Percentiles rank a stretch among this genome's conserved stretches.
phyloP scores from a whole-genome alignment of 2,888 invertebrate genomes.

The Tenodera sinensis region DNA sequence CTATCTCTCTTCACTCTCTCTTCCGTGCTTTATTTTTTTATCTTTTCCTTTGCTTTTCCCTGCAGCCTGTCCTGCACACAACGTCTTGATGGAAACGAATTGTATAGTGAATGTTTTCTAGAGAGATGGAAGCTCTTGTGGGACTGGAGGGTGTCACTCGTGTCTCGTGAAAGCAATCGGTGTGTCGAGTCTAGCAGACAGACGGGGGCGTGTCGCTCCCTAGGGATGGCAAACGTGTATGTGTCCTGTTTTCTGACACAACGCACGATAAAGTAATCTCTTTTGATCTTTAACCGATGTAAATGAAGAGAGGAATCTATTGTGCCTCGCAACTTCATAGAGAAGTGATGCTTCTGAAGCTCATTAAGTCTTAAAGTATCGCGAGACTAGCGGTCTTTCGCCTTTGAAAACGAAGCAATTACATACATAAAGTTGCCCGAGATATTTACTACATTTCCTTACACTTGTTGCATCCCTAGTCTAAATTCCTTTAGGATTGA shows the following conservation, averaged over 20 bases:
- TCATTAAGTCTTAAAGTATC: too few species aligned
- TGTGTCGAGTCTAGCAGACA: neutral
- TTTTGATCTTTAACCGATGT: neutral
- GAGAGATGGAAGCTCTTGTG: conserved; percentile 11
- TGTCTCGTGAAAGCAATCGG: conserved; percentile 12
- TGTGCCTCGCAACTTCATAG: too few species aligned
- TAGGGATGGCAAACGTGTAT: conserved; percentile 8
- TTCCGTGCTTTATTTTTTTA: conserved; percentile 9
- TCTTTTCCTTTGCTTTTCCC: neutral
- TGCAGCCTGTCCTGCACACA: conserved; percentile 11
- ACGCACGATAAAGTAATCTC: neutral
- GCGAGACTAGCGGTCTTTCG: too few species aligned
- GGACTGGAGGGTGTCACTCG: conserved; percentile 2
- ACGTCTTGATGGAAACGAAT: conserved; percentile 26
- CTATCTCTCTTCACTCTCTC: neutral
- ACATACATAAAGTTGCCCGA: too few species aligned
- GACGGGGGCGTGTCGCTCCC: conserved; percentile 13
- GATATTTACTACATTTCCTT: too few species aligned
- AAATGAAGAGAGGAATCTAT: neutral
- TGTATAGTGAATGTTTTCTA: conserved; percentile 20
- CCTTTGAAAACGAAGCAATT: too few species aligned
- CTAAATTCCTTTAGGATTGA: too few species aligned
- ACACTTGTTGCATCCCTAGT: too few species aligned
- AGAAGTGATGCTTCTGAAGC: too few species aligned
- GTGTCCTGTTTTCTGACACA: neutral